phyloP scores from a whole-genome alignment of 2,113 vertebrate genomes.

The Sebastes fasciatus region DNA sequence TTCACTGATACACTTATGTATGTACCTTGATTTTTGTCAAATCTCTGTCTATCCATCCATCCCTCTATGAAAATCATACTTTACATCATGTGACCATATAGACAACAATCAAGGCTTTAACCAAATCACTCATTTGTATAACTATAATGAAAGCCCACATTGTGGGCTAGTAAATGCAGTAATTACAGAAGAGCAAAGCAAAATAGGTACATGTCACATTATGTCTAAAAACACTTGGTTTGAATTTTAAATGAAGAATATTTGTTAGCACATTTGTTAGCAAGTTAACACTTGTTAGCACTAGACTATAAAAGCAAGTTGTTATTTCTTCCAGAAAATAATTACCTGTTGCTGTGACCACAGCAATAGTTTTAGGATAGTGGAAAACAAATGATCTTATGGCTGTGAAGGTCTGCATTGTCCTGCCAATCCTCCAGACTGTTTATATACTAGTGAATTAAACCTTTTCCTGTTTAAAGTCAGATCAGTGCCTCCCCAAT shows the following conservation, averaged over 20 bases:
- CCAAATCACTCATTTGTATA: background rate
- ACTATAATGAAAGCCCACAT: background rate
- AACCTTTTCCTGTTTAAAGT: background rate
- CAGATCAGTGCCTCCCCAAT: background rate
- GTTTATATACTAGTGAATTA: background rate
- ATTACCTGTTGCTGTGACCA: no score
- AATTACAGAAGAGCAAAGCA: background rate
- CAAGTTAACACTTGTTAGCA: no score
- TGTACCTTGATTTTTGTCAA: background rate
- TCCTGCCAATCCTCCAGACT: background rate
- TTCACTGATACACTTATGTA: no score
- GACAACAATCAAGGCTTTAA: background rate
- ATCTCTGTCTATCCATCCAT: background rate
- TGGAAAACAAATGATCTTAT: no score
- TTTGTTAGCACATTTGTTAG: no score
- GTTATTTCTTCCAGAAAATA: no score
- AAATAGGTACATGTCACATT: background rate
- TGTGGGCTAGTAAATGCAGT: background rate
- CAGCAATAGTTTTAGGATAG: no score
- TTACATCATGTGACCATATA: background rate
- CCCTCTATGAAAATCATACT: background rate
- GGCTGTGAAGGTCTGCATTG: no score
- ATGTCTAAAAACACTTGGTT: background rate
- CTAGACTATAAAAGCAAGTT: no score
- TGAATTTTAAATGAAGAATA: no score